Conservation (phyloP, 2,113 vertebrate species). For the Corythaeola cristata region DNA sequence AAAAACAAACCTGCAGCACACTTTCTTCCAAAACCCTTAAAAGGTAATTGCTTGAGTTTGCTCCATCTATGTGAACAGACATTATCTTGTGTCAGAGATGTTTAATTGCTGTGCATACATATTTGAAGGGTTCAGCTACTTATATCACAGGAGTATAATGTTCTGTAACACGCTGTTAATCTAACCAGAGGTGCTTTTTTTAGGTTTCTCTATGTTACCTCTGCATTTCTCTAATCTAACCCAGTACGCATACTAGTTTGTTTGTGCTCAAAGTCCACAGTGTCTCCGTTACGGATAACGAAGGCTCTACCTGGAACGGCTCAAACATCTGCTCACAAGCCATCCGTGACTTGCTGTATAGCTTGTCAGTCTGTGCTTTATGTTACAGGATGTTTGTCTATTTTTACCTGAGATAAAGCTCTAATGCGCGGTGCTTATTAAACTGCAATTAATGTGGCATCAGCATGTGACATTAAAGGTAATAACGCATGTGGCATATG, state of each 20-base stretch:
- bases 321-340: background rate
- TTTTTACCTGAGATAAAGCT: background rate
- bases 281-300: fast-evolving
- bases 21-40: slow-evolving; percentile 98
- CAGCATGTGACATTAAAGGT: background rate
- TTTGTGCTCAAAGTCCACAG: background rate
- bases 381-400: background rate
- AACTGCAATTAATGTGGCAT: background rate
- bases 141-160: background rate
- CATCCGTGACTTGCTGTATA: background rate
- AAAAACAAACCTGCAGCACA: slow-evolving; percentile 99
- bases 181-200: background rate
- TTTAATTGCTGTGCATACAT: background rate
- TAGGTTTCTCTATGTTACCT: background rate
- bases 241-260: background rate
- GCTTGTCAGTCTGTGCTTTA: background rate
- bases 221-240: background rate
- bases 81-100: background rate
- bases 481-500: background rate
- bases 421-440: background rate
- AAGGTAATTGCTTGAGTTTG: slow-evolving; percentile 80
- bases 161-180: background rate
- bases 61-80: background rate
- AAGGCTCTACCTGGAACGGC: background rate
- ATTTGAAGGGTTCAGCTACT: background rate